A percentile compares a stretch with the other conserved stretches of the same genome.
Conservation (phyloP, 1,140 invertebrate species). For the Acromyrmex heyeri region DNA sequence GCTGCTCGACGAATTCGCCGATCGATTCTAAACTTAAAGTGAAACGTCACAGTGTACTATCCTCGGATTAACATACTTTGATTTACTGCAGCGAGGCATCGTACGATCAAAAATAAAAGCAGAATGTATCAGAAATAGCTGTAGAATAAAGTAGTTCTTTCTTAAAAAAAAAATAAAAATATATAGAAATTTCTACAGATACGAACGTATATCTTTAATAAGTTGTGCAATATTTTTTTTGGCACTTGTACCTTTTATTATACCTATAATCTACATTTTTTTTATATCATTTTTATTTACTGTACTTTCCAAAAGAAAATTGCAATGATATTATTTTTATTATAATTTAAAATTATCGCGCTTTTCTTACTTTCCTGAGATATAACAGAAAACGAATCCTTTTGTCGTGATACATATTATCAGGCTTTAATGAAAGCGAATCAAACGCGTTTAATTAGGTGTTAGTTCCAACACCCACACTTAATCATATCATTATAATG, state of each 20-base stretch:
- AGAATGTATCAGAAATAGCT: neutral
- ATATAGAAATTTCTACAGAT: neutral
- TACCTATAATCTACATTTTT: neutral
- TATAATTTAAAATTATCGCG: neutral
- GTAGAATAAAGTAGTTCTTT: neutral
- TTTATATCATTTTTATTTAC: neutral
- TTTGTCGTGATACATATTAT: neutral
- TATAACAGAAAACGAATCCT: neutral
- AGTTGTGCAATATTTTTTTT: neutral
- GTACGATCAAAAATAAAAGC: conserved; percentile 7
- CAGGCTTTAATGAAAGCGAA: neutral
- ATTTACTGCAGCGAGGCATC: neutral
- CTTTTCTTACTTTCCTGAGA: neutral
- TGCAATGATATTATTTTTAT: neutral
- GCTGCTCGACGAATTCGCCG: conserved; percentile 7
- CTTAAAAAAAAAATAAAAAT: neutral
- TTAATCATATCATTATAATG: conserved; percentile 14
- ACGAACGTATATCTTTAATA: neutral
- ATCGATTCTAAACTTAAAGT: conserved; percentile 19
- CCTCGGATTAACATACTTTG: conserved; percentile 13
- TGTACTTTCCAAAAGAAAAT: neutral
- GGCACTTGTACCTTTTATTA: neutral
- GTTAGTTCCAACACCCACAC: neutral
- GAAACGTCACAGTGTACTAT: neutral
- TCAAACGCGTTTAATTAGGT: conserved; percentile 26